Evolutionary conservation across 53 echinoderm and acorn worm genomes (phyloP).

Genomic region (Holothuria leucospilota): DNA sequence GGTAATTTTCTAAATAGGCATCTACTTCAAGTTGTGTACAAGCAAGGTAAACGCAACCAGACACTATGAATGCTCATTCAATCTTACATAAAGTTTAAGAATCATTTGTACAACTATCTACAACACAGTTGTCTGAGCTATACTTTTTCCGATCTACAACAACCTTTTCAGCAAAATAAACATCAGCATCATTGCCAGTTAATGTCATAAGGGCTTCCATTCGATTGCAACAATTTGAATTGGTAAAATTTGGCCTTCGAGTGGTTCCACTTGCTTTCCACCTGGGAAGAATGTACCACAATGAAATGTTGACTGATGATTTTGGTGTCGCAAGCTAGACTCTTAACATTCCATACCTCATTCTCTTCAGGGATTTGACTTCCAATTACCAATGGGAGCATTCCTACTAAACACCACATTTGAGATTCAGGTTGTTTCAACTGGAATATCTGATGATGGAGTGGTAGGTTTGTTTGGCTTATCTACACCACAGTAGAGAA

Average conservation of each 20-base stretch:
- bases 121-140: too few relatives aligned
- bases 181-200: constrained; percentile 18
- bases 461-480: background rate
- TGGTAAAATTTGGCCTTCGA: constrained; percentile 26
- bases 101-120: too few relatives aligned
- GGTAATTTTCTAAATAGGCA: too few relatives aligned
- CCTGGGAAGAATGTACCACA: background rate
- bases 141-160: too few relatives aligned
- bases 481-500: background rate
- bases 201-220: background rate
- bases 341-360: constrained; percentile 26
- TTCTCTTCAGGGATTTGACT: constrained; percentile 16
- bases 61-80: too few relatives aligned
- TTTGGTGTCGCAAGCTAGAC: constrained; percentile 32
- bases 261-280: constrained; percentile 33
- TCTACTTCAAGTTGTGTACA: too few relatives aligned
- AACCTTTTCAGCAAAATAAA: constrained; percentile 39
- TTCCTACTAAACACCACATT: constrained; percentile 45
- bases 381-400: constrained; percentile 35
- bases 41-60: too few relatives aligned
- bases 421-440: constrained; percentile 48
- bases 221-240: background rate
- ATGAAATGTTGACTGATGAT: constrained; percentile 1
- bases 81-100: too few relatives aligned
- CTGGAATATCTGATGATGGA: too few relatives aligned